Evolutionary conservation across 2,888 invertebrate species (phyloP).

Genomic region (Brachylomia viminalis): DNA sequence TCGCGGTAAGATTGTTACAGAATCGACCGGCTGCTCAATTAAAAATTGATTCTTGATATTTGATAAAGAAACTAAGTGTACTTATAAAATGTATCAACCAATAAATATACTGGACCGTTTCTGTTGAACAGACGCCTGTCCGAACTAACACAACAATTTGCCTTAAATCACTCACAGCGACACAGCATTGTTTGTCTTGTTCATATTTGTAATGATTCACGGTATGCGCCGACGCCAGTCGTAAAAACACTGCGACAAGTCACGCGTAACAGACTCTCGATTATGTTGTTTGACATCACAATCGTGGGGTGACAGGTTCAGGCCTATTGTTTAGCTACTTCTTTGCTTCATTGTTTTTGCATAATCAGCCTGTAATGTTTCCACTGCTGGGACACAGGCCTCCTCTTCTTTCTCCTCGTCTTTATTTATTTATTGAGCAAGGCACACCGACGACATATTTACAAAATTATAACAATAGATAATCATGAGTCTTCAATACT

Average conservation of each 20-base stretch:
- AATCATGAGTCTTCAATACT: too few species aligned
- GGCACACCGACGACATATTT: too few species aligned
- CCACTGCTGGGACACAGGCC: too few species aligned
- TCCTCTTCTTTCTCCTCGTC: too few species aligned
- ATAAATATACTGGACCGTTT: background rate
- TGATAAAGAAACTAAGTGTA: background rate
- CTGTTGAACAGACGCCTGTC: background rate
- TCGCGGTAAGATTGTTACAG: too few species aligned
- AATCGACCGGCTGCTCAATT: too few species aligned
- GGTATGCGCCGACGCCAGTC: background rate
- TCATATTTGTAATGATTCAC: constrained; percentile 30
- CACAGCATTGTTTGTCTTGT: constrained; percentile 14
- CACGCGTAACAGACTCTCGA: constrained; percentile 49
- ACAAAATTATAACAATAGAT: too few species aligned
- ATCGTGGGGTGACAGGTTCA: constrained; percentile 8
- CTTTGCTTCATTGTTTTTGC: background rate
- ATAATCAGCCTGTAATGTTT: too few species aligned
- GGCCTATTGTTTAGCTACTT: background rate
- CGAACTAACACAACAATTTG: background rate
- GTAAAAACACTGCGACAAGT: constrained; percentile 39
- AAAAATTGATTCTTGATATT: background rate
- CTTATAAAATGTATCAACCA: background rate
- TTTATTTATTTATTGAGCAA: too few species aligned
- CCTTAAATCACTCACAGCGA: constrained; percentile 36
- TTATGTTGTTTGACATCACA: constrained; percentile 37